Evolutionary conservation across 2,888 invertebrate species (phyloP).

Genomic region (Thysanoteuthis rhombus): DNA sequence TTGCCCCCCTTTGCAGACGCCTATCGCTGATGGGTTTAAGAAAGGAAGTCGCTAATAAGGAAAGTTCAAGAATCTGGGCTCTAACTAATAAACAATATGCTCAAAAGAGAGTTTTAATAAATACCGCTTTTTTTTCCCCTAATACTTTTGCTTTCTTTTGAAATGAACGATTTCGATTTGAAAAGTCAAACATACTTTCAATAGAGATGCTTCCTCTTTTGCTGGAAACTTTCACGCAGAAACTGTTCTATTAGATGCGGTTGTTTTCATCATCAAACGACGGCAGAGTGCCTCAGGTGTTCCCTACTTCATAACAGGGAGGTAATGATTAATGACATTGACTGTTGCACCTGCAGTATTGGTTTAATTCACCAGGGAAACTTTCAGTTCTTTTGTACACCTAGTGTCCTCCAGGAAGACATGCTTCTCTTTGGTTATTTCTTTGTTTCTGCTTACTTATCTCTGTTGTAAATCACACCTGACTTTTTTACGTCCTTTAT

Average conservation of each 20-base stretch:
- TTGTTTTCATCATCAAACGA: background rate
- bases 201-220: background rate
- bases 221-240: background rate
- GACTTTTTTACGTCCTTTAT: background rate
- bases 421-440: background rate
- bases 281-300: background rate
- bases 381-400: background rate
- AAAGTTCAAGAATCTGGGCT: no score
- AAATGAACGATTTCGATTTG: background rate
- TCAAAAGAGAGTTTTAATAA: no score
- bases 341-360: constrained; percentile 12
- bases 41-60: no score
- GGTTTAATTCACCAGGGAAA: background rate
- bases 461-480: background rate
- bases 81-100: no score
- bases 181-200: background rate
- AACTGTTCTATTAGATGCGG: background rate
- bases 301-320: background rate
- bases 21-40: no score
- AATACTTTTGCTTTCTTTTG: no score
- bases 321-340: background rate
- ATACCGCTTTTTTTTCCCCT: no score
- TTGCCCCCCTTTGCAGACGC: no score
- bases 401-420: background rate
- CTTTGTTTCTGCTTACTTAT: background rate